phyloP scores from a whole-genome alignment of 2,113 vertebrate species.

The Aegithalos caudatus region DNA sequence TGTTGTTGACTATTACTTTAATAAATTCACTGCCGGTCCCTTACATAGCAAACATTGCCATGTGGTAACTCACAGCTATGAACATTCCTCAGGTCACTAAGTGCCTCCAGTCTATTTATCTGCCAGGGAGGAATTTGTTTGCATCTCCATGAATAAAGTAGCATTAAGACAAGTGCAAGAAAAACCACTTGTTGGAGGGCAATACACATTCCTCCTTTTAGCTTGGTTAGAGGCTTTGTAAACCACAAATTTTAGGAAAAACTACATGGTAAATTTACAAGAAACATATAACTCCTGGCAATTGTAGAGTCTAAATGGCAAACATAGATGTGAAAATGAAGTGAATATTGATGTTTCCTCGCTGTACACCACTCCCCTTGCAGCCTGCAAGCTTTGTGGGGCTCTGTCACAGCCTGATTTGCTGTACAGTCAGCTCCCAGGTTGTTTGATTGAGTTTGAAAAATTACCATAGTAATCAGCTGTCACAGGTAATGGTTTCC shows the following conservation, averaged over 20 bases:
- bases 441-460: neutral
- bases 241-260: neutral
- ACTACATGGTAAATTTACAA: neutral
- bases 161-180: neutral
- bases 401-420: neutral
- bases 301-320: neutral
- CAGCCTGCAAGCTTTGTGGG: rapidly evolving
- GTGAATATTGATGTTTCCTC: neutral
- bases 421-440: neutral
- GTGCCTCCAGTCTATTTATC: neutral
- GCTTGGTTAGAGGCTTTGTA: neutral
- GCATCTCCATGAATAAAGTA: neutral
- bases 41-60: neutral
- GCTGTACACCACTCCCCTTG: neutral
- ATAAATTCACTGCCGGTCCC: neutral
- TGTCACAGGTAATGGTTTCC: neutral
- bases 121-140: neutral
- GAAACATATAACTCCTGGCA: neutral
- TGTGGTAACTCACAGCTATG: neutral
- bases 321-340: rapidly evolving
- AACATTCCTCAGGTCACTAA: neutral
- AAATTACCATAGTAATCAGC: neutral
- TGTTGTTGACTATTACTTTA: neutral
- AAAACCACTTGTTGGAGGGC: neutral
- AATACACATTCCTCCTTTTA: neutral